phyloP scores from a whole-genome alignment of 1,140 invertebrate genomes.

The Hyphantria cunea region DNA sequence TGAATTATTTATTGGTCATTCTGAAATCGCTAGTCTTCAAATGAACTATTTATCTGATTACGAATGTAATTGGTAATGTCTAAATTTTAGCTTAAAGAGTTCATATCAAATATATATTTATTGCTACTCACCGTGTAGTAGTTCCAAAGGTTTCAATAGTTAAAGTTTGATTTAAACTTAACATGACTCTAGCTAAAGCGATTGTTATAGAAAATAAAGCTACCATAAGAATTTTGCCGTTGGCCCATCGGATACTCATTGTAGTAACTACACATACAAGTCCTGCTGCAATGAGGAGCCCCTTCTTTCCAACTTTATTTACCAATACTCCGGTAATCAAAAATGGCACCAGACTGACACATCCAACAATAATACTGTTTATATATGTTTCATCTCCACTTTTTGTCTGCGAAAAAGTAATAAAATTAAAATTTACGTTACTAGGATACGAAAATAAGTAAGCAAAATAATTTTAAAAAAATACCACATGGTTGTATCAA shows the following conservation, averaged over 20 bases:
- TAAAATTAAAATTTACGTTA: too few relatives aligned
- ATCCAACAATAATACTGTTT: slow-evolving; percentile 50
- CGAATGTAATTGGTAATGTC: too few relatives aligned
- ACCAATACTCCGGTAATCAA: slow-evolving; percentile 41
- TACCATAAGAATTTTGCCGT: slow-evolving; percentile 36
- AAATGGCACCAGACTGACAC: slow-evolving; percentile 42
- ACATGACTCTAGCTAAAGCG: slow-evolving; percentile 56
- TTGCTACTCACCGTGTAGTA: slow-evolving; percentile 61
- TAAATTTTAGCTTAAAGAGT: too few relatives aligned
- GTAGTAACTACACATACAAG: slow-evolving; percentile 30
- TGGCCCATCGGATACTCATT: slow-evolving; percentile 40
- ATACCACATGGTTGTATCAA: too few relatives aligned
- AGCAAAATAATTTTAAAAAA: too few relatives aligned
- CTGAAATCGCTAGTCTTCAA: too few relatives aligned
- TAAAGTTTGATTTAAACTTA: slow-evolving; percentile 61
- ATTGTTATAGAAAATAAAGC: slow-evolving; percentile 65
- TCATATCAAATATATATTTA: too few relatives aligned
- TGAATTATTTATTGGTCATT: too few relatives aligned
- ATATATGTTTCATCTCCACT: slow-evolving; percentile 52
- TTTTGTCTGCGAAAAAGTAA: slow-evolving; percentile 37
- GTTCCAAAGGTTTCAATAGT: slow-evolving; percentile 79
- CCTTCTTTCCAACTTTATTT: slow-evolving; percentile 49
- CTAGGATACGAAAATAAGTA: too few relatives aligned
- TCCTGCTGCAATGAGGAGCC: slow-evolving; percentile 33
- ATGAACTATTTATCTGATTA: too few relatives aligned